Evolutionary conservation across 2,888 invertebrate genomes (phyloP).

Genomic region (Drosophila koepferae): DNA sequence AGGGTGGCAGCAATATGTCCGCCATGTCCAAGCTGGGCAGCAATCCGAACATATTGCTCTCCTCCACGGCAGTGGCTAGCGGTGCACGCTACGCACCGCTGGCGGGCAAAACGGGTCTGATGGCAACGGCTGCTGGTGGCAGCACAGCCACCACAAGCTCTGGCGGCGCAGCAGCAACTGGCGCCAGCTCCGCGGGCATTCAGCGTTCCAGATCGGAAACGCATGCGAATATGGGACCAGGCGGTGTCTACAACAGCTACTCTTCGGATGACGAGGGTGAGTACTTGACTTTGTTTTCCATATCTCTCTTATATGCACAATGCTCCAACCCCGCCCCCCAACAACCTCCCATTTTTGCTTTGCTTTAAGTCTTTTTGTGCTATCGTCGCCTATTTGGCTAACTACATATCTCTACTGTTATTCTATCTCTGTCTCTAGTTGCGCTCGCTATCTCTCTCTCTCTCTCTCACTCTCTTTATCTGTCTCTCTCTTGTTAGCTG

Average conservation of each 20-base stretch:
- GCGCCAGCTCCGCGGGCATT: constrained; percentile 66
- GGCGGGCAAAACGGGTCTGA: constrained; percentile 57
- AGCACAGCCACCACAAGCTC: constrained; percentile 13
- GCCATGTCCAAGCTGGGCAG: constrained; percentile 85
- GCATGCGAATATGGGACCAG: constrained; percentile 86
- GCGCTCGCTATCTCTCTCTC: constrained; percentile 13
- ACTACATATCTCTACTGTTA: constrained; percentile 31
- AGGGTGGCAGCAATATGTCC: constrained; percentile 85
- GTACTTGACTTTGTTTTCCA: constrained; percentile 73
- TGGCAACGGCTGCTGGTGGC: constrained; percentile 23
- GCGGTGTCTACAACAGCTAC: constrained; percentile 90
- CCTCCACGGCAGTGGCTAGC: constrained; percentile 80
- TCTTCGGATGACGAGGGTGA: constrained; percentile 97
- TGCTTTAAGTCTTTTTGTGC: constrained; percentile 66
- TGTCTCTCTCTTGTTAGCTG: constrained; percentile 10
- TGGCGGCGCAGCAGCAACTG: constrained; percentile 4
- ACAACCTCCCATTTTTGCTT: constrained; percentile 52
- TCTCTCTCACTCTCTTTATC: constrained; percentile 18
- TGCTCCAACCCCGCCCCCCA: constrained; percentile 36
- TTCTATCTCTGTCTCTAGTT: constrained; percentile 39
- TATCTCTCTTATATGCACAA: constrained; percentile 18
- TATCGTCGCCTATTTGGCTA: constrained; percentile 41
- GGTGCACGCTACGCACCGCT: constrained; percentile 75
- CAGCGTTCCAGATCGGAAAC: constrained; percentile 85
- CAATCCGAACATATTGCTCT: constrained; percentile 83